Conservation (phyloP, 1,140 invertebrate species). For the Dermatophagoides farinae region DNA sequence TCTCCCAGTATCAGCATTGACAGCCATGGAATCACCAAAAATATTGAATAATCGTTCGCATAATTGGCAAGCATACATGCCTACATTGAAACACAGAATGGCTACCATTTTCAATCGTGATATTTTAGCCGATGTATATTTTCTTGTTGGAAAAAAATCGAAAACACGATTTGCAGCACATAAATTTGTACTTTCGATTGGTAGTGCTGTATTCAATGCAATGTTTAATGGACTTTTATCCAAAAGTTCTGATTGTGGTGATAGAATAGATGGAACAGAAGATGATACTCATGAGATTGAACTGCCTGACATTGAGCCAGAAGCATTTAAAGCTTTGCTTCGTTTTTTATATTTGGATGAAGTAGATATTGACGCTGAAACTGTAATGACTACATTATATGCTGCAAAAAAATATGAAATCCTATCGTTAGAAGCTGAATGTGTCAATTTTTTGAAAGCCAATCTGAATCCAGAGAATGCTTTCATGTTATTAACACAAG, state of each 20-base stretch:
- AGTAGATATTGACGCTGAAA: slow-evolving; percentile 62
- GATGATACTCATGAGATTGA: slow-evolving; percentile 36
- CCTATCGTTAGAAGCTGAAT: slow-evolving; percentile 54
- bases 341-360: slow-evolving; percentile 63
- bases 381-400: slow-evolving; percentile 66
- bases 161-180: slow-evolving; percentile 56
- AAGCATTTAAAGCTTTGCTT: slow-evolving; percentile 45
- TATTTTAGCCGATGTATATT: slow-evolving; percentile 54
- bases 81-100: slow-evolving; percentile 50
- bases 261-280: neutral
- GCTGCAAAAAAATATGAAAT: slow-evolving; percentile 73
- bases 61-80: slow-evolving; percentile 37
- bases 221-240: slow-evolving; percentile 56
- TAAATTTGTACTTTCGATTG: slow-evolving; percentile 58
- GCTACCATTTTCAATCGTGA: slow-evolving; percentile 60
- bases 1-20: slow-evolving; percentile 1
- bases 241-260: neutral
- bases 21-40: slow-evolving; percentile 4
- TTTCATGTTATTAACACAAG: slow-evolving; percentile 56
- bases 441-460: slow-evolving; percentile 59
- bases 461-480: slow-evolving; percentile 62
- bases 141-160: slow-evolving; percentile 46
- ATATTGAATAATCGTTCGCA: neutral
- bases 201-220: slow-evolving; percentile 63
- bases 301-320: slow-evolving; percentile 60